Evolutionary conservation across 2,888 invertebrate genomes (phyloP), one percentile per base, ranked within the genome.

Genomic region (Lomographa bimaculata): DNA sequence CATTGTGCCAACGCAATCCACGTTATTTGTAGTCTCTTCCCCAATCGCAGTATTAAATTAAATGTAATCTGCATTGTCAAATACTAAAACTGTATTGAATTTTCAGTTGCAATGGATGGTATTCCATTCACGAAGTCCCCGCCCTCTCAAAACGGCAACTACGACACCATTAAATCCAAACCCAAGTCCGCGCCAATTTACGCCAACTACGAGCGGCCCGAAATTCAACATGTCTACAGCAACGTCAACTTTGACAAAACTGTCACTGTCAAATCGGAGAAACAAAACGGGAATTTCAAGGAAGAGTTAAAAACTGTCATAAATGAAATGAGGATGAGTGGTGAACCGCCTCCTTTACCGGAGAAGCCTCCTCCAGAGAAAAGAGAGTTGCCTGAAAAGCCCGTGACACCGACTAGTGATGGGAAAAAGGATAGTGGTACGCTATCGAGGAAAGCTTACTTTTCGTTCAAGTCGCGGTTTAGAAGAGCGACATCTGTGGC

Each of bases 391-490:
- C 41, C 41, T 1, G 84, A 86, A 24, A 83, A 83, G 19, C 81
- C 82, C 1, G 71, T 73, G 2, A 81, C 83, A 0, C 86, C 86
- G 0, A 76, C 79, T 0, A 73, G 64, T 44, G 82, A 82, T 5
- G 64, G 54, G n/a, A 87, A 85, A 51, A 84, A 84, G 40, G 83
- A 82, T 18, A 79, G 74, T 35, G 83, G 80, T 0, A 84, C 89
- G 0, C 46, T 89, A 19, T 89, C 89, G 0, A 71, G 87, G 49
- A 82, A 85, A 41, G 77, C 89, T 14, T 90, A 90, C 53, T 90
- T 91, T 53, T 90, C 91, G 0, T 90, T 93, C 57, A 92, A 92
- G 56, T 92, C 92, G 0, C 90, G 93, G 46, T 91, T 94, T 58
- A 84, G 92, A 26, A 81, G 93, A 38, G 91, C 91, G 23, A 86